Base-by-base conservation (phyloP, 1,140 invertebrate genomes). In the Diprion similis region DNA sequence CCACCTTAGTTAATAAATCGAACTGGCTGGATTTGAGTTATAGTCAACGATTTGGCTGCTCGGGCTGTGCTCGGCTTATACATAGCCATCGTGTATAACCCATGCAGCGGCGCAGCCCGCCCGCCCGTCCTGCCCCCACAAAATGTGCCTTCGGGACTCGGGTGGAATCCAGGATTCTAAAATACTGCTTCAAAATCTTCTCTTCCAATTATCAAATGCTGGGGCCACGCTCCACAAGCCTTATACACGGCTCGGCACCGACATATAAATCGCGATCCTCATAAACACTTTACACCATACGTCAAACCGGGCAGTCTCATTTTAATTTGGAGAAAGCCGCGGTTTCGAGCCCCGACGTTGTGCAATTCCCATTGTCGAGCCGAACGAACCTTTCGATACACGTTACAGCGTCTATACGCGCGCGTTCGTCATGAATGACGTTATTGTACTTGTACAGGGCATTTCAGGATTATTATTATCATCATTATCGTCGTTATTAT, bases 1-100 rank as follows among this genome's bases (percentile, higher is more conserved):
- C 51, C 51, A 59, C 51, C 51, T 59, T 59, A 59, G 51, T 59
- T 59, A 59, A 59, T 59, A 59, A 59, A 59, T 59, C 51, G 51
- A 59, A 59, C 6, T 59, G 51, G n/a, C 51, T 17, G 51, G 51
- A 59, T 59, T 59, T 59, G 51, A 59, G 51, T 59, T 59, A 59
- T 59, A 59, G 51, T 59, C 51, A 59, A 59, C 51, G 51, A 59
- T 59, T 59, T 59, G 51, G 51, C 51, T 37, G 24, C 24, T 37
- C 24, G 24, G 24, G 24, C 24, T 37, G 24, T 37, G 24, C 24
- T 37, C 24, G 24, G 24, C 24, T 37, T 37, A 37, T 37, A 37
- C 24, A 37, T 37, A 37, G 24, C 24, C 24, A 6, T 6, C 51
- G 51, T 59, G n/a, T 59, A 51, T 10, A 59, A 59, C 51, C n/a